Evolutionary conservation across 2,888 invertebrate species (phyloP).

Genomic region (Eupithecia vulgata): DNA sequence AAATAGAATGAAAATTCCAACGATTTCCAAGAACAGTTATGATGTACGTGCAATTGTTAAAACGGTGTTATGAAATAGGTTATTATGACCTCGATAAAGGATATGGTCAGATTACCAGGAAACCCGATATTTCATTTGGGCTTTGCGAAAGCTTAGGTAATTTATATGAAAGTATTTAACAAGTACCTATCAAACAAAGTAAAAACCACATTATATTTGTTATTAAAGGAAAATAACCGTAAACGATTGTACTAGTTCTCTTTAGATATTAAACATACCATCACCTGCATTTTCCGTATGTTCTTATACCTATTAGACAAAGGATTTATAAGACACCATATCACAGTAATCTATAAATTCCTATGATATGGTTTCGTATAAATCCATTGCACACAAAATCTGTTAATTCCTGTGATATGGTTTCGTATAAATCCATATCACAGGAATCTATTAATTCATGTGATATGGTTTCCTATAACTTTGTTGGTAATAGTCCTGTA

Average conservation of each 20-base stretch:
- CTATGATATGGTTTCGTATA: too few relatives aligned
- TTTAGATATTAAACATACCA: neutral
- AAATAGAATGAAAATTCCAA: neutral
- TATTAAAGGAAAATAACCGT: neutral
- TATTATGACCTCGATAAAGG: neutral
- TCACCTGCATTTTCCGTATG: neutral
- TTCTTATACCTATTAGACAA: too few relatives aligned
- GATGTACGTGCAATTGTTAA: neutral
- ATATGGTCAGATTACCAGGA: neutral
- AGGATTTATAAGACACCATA: too few relatives aligned
- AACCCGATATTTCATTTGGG: neutral
- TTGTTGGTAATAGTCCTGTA: too few relatives aligned
- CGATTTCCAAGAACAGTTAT: neutral
- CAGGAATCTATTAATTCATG: too few relatives aligned
- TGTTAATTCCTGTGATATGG: neutral
- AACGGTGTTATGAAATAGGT: neutral
- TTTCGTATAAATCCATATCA: neutral
- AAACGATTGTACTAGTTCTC: neutral
- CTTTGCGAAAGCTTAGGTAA: neutral
- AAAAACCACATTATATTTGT: neutral
- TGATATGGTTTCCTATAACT: too few relatives aligned
- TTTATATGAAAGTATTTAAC: neutral
- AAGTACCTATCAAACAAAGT: neutral
- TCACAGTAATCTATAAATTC: too few relatives aligned
- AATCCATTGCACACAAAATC: too few relatives aligned